Base-by-base conservation (phyloP, 2,888 invertebrate species). In the Drosophila borborema region DNA sequence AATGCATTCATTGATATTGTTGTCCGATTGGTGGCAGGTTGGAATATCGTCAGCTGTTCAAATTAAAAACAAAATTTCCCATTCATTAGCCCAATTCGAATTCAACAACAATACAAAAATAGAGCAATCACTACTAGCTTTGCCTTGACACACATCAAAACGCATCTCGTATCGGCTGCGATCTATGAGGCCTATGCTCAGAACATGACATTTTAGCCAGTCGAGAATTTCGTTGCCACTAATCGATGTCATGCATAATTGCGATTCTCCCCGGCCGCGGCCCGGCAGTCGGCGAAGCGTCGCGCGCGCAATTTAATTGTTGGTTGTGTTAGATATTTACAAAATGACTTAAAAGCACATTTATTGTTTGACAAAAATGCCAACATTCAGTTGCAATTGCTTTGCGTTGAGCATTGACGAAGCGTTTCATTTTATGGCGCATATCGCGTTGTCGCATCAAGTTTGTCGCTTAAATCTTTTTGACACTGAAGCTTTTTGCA, bases 1-100 rank as follows among this genome's bases (percentile, higher is more conserved):
- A 36, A 95, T 90, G 80, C 95, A 96, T 59, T 94, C 94, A 82
- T 95, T 95, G 14, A 95, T 92, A 51, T 95, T 94, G n/a, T 93
- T 93, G 60, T 95, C 94, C 80, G 94, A 94, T 72, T 94, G 93
- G 56, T 93, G 92, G 84, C 95, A 95, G 61, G 94, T 92, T 76
- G 94, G 94, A 1, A 95, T 89, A 82, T 94, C 94, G 36, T 67
- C 78, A 36, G 91, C 91, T 91, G 72, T 65, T 40, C 6, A 7
- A 59, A 59, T 36, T 36, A 5, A 49, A 43, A 31, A 16, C 16
- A 36, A 1, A 31, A 72, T 34, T 38, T 10, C n/a, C 36, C 54
- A 51, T 48, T 62, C 28, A 61, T 46, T 64, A 28, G 41, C 41
- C 54, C 28, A 60, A 20, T 28, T 43, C 20, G 41, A 41, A 2